phyloP scores from a whole-genome alignment of 2,888 invertebrate species.

The Elgonia sp. region DNA sequence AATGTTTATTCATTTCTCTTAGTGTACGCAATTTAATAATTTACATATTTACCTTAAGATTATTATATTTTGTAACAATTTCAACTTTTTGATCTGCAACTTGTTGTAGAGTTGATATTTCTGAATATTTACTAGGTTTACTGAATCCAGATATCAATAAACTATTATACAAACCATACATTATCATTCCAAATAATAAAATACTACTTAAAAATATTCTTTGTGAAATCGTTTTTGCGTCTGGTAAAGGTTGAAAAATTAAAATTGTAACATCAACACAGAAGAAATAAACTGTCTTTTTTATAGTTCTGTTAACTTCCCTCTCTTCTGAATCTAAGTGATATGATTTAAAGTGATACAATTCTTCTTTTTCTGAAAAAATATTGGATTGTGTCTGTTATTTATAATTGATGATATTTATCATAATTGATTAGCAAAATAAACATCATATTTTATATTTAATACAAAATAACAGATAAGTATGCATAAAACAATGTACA shows the following conservation, averaged over 20 bases:
- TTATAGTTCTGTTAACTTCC: too few relatives aligned
- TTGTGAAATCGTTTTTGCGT: slow-evolving; percentile 72
- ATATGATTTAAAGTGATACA: too few relatives aligned
- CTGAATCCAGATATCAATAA: slow-evolving; percentile 80
- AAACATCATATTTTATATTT: too few relatives aligned
- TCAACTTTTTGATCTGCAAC: slow-evolving; percentile 76
- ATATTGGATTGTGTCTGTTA: too few relatives aligned
- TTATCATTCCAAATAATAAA: slow-evolving; percentile 78
- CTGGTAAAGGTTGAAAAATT: slow-evolving; percentile 76
- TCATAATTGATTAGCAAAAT: too few relatives aligned
- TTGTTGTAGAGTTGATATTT: slow-evolving; percentile 79
- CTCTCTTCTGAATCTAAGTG: neutral
- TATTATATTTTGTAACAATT: slow-evolving; percentile 80
- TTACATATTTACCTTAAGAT: slow-evolving; percentile 71
- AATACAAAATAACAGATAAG: too few relatives aligned
- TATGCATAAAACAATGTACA: too few relatives aligned
- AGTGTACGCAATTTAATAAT: too few relatives aligned
- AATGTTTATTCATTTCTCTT: too few relatives aligned
- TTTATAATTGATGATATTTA: too few relatives aligned
- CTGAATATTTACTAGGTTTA: slow-evolving; percentile 79
- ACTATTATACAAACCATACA: slow-evolving; percentile 80
- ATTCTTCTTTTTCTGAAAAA: too few relatives aligned
- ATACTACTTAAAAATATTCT: slow-evolving; percentile 76
- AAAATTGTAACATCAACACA: slow-evolving; percentile 66
- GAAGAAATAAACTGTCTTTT: too few relatives aligned